Conservation (phyloP, 1,140 invertebrate genomes). For the Samia ricini region DNA sequence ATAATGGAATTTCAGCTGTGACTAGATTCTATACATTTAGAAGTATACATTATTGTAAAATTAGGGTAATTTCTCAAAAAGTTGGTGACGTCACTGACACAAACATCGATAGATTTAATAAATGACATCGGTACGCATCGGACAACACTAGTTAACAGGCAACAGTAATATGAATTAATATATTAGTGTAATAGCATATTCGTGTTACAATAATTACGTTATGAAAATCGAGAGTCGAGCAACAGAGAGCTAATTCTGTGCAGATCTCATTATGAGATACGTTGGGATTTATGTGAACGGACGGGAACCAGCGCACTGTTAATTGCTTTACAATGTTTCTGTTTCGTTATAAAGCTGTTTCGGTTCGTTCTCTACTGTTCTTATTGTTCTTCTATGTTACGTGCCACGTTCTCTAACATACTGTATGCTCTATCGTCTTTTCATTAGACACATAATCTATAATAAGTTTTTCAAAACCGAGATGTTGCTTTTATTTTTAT, state of each 20-base stretch:
- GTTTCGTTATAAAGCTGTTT: conserved; percentile 16
- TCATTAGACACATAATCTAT: too few species aligned
- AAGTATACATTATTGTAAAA: background rate
- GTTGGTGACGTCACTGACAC: background rate
- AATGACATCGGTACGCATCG: background rate
- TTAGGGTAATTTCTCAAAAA: background rate
- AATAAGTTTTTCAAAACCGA: too few species aligned
- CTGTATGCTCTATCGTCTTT: too few species aligned
- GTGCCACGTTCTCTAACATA: background rate
- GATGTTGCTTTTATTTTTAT: too few species aligned
- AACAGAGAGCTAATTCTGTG: conserved; percentile 22
- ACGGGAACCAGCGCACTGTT: conserved; percentile 17
- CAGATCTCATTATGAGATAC: conserved; percentile 25
- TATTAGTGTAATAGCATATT: conserved; percentile 3
- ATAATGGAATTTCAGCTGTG: too few species aligned
- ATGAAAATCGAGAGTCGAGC: conserved; percentile 17
- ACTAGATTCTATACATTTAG: background rate
- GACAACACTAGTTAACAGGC: background rate
- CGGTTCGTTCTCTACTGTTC: background rate
- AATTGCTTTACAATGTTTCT: conserved; percentile 23
- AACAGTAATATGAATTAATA: conserved; percentile 8
- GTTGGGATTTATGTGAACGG: conserved; percentile 23
- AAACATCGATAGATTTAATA: background rate
- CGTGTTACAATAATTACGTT: conserved; percentile 23
- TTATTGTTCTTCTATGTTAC: background rate